A percentile compares a stretch with the other conserved stretches of the same genome.
Evolutionary conservation across 2,797 vertebrate genomes (phyloP).

Genomic region (Galago senegalensis): DNA sequence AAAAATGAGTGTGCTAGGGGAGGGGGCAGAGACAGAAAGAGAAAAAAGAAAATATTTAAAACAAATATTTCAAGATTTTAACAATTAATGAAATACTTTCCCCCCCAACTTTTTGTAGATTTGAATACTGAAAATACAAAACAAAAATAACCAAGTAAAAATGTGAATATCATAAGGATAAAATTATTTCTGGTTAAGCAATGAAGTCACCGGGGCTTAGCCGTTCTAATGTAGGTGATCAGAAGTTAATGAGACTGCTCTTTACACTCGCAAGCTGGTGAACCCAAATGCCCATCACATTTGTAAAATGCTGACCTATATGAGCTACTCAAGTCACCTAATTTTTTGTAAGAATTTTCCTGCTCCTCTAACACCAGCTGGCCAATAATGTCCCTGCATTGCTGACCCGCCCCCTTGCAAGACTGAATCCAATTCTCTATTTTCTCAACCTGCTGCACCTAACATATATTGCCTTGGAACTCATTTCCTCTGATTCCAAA

Average conservation of each 20-base stretch:
- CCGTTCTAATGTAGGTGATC: background rate
- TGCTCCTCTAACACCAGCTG: no score
- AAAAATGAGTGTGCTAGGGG: background rate
- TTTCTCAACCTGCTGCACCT: background rate
- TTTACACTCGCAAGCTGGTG: background rate
- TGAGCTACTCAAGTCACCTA: background rate
- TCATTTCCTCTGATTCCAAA: background rate
- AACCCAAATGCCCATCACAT: fast-evolving
- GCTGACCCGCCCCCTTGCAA: background rate
- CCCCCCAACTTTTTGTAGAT: background rate
- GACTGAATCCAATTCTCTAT: background rate
- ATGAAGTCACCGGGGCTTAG: background rate
- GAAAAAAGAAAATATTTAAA: background rate
- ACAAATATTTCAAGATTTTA: background rate
- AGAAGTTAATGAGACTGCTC: background rate
- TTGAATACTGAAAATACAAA: conserved; percentile 12
- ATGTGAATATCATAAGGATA: background rate
- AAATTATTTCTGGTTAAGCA: background rate
- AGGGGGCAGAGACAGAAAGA: background rate
- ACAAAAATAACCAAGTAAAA: background rate
- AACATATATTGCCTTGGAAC: background rate
- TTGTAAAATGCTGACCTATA: background rate
- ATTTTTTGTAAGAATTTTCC: background rate
- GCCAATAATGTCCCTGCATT: fast-evolving
- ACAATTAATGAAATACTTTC: background rate